Percentiles rank a stretch among this genome's conserved stretches.
phyloP scores from a whole-genome alignment of 1,140 invertebrate genomes.

The Caenorhabditis elegans region DNA sequence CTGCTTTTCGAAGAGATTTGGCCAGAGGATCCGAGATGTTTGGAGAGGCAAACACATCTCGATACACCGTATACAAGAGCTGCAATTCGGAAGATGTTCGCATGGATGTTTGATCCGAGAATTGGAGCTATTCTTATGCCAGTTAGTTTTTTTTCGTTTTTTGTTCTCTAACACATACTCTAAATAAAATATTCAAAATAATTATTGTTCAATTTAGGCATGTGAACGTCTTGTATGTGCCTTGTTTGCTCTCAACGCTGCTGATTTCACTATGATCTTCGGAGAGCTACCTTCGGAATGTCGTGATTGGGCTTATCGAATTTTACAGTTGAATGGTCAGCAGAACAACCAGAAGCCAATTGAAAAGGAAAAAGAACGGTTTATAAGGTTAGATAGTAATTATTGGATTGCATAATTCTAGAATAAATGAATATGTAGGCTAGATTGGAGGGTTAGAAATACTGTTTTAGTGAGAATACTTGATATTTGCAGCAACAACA shows the following conservation, averaged over 20 bases:
- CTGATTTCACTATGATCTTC: slow-evolving; percentile 7
- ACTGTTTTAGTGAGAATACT: background rate
- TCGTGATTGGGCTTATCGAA: background rate
- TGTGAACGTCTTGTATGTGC: slow-evolving; percentile 4
- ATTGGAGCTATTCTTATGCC: slow-evolving; percentile 9
- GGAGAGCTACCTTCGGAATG: background rate
- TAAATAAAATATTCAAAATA: no score
- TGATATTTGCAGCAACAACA: background rate
- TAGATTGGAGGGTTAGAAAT: background rate
- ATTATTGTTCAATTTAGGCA: no score
- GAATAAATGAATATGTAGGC: background rate
- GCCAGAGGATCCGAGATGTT: slow-evolving; percentile 7
- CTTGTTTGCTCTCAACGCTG: background rate
- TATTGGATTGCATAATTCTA: no score
- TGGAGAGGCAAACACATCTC: background rate
- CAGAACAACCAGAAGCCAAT: background rate
- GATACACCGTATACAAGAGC: background rate
- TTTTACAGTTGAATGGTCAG: background rate
- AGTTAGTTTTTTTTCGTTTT: background rate
- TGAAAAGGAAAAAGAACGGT: background rate
- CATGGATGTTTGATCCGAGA: slow-evolving; percentile 7
- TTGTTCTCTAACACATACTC: background rate
- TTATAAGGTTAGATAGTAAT: background rate
- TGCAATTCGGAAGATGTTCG: background rate
- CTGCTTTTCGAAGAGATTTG: slow-evolving; percentile 4